These are phyloP conservation scores for Proteles cristata DNA, from an alignment of 2,113 vertebrate species.

Conservation along the genomic window DNA sequence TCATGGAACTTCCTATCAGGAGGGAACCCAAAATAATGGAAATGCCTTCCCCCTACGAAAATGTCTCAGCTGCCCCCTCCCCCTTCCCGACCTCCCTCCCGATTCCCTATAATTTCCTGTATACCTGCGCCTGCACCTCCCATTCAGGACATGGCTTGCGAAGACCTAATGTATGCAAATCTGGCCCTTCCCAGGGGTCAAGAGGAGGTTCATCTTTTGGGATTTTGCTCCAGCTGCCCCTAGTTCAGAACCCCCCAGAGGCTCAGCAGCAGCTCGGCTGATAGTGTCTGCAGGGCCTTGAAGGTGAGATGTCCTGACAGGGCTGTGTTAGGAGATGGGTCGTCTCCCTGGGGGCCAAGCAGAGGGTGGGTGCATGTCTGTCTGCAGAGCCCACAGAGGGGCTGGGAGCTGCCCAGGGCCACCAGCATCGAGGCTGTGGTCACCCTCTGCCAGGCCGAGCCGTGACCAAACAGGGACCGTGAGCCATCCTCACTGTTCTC, in stretches of 20 bases:
- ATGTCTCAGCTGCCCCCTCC: not conserved
- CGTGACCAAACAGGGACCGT: not conserved
- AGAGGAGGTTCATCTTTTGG: not conserved
- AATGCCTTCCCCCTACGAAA: not conserved
- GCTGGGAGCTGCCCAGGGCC: not conserved
- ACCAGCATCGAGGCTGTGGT: not conserved
- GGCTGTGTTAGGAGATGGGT: not conserved
- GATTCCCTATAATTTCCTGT: rapidly evolving
- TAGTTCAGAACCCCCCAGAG: not conserved
- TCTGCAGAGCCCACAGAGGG: not conserved
- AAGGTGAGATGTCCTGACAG: not conserved
- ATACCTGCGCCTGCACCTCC: rapidly evolving
- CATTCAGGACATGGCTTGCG: rapidly evolving
- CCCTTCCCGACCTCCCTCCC: not conserved
- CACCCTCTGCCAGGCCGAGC: not conserved
- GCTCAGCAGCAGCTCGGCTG: not conserved
- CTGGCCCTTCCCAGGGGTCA: not conserved
- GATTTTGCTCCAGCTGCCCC: not conserved
- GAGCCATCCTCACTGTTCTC: not conserved
- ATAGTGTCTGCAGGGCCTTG: not conserved
- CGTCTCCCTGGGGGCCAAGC: not conserved
- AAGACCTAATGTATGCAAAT: not conserved
- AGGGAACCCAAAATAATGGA: not conserved
- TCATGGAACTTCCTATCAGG: not conserved
- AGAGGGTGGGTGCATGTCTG: not conserved